Conservation (phyloP, 2,797 vertebrate species). For the Paguma larvata region DNA sequence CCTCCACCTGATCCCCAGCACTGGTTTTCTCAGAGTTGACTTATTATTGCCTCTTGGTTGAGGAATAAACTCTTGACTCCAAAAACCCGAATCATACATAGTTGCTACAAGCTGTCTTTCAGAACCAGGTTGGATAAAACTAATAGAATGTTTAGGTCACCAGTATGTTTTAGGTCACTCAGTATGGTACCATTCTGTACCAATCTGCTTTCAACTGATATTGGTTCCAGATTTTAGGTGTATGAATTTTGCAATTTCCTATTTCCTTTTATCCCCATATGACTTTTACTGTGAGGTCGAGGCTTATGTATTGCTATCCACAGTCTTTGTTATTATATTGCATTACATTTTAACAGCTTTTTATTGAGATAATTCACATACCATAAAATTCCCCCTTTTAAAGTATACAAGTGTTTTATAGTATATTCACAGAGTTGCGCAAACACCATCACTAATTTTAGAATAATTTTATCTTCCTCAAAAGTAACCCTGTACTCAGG, state of each 20-base stretch:
- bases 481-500: background rate
- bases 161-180: background rate
- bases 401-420: background rate
- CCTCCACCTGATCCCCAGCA: background rate
- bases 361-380: slow-evolving; percentile 12
- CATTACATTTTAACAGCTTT: background rate
- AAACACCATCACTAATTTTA: background rate
- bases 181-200: background rate
- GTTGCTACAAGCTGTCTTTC: background rate
- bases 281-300: background rate
- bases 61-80: background rate
- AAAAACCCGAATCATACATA: background rate
- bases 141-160: background rate
- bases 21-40: background rate
- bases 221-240: background rate
- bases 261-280: background rate
- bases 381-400: background rate
- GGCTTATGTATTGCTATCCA: background rate
- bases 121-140: background rate
- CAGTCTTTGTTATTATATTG: background rate
- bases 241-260: background rate
- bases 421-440: background rate
- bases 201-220: background rate
- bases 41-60: background rate
- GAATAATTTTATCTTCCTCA: background rate